Conservation (phyloP, 1,140 invertebrate species). For the Cyclina sinensis region DNA sequence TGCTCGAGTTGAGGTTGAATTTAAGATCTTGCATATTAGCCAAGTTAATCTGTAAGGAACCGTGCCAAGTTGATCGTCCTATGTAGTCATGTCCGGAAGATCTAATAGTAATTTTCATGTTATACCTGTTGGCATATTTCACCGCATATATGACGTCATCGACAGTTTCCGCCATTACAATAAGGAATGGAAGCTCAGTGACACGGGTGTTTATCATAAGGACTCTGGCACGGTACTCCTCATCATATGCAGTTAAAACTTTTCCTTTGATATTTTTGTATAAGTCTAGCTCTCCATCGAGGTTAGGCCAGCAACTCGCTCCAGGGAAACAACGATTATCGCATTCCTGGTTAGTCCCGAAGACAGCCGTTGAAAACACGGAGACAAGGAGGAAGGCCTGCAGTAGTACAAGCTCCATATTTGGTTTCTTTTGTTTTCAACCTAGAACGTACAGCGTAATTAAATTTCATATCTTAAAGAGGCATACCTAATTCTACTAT, state of each 20-base stretch:
- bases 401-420: too few relatives aligned
- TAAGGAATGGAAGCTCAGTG: neutral
- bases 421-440: too few relatives aligned
- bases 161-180: conserved; percentile 14
- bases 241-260: neutral
- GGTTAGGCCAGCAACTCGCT: neutral
- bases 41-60: conserved; percentile 40
- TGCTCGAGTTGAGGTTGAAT: conserved; percentile 38
- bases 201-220: conserved; percentile 43
- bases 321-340: conserved; percentile 28
- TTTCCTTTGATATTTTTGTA: neutral
- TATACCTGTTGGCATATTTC: conserved; percentile 68
- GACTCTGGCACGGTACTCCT: neutral
- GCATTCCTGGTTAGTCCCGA: neutral
- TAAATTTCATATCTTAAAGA: too few relatives aligned
- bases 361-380: neutral
- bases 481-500: too few relatives aligned
- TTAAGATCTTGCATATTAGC: neutral
- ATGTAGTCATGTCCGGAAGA: conserved; percentile 60
- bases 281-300: neutral
- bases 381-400: too few relatives aligned
- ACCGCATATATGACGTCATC: conserved; percentile 66
- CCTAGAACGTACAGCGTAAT: too few relatives aligned
- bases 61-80: conserved; percentile 40
- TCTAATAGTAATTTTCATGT: conserved; percentile 62